Percentiles rank a stretch among this genome's conserved stretches.
These are phyloP conservation scores for Mormyrops attenuatus DNA, from an alignment of 2,797 vertebrate genomes.

Conservation along the genomic window DNA sequence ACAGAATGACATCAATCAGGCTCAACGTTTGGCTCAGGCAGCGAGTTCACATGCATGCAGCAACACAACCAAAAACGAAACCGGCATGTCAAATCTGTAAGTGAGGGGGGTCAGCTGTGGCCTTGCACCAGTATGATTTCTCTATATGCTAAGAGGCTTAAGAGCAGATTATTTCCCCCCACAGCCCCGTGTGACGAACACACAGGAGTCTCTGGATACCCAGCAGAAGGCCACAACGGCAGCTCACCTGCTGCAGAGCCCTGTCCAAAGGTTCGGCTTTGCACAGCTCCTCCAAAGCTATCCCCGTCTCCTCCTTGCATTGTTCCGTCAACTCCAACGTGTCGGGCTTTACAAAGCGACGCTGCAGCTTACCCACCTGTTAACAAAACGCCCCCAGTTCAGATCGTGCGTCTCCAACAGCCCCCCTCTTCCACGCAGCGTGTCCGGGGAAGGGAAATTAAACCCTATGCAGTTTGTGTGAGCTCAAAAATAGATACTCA, in stretches of 20 bases:
- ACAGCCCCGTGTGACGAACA: background rate
- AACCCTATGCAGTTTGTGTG: background rate
- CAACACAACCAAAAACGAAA: background rate
- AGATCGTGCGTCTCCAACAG: conserved; percentile 37
- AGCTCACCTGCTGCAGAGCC: conserved; percentile 84
- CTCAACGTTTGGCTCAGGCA: background rate
- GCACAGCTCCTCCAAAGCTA: conserved; percentile 73
- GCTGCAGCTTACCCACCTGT: conserved; percentile 87
- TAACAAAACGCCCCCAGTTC: conserved; percentile 37
- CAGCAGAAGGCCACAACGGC: background rate
- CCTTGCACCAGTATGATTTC: background rate
- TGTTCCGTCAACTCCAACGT: conserved; percentile 79
- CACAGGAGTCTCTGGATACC: background rate
- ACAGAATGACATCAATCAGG: background rate
- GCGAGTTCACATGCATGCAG: background rate
- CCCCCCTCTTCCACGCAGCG: background rate
- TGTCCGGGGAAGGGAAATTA: background rate
- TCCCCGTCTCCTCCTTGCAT: conserved; percentile 77
- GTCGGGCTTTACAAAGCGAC: conserved; percentile 83
- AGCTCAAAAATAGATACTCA: background rate
- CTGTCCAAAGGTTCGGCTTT: conserved; percentile 84
- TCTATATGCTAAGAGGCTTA: background rate
- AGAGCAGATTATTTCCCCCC: background rate
- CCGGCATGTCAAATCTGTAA: background rate
- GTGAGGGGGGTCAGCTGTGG: background rate